A percentile compares a stretch with the other conserved stretches of the same genome.
Conservation (phyloP, 2,797 vertebrate species). For the Emydoidea blandingii region DNA sequence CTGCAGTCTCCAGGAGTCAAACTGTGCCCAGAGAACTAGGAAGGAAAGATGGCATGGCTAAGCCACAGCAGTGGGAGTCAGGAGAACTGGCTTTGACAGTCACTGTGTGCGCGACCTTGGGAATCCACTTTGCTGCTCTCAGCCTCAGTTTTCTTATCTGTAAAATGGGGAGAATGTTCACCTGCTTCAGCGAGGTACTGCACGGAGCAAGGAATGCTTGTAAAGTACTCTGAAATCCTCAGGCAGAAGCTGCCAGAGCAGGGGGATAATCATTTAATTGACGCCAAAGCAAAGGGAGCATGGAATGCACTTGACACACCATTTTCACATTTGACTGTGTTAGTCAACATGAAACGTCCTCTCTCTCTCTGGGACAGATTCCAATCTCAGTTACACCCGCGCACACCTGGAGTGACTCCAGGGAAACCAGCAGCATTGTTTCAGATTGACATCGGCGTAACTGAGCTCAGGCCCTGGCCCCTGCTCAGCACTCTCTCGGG, state of each 20-base stretch:
- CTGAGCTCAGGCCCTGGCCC: not conserved
- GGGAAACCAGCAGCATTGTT: not conserved
- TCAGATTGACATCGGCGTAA: not conserved
- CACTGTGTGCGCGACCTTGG: not conserved
- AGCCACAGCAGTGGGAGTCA: not conserved
- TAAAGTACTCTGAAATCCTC: constrained; percentile 60
- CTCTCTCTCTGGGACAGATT: constrained; percentile 56
- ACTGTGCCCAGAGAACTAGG: rapidly evolving
- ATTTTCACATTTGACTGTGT: constrained; percentile 63
- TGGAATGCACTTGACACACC: constrained; percentile 63
- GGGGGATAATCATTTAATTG: constrained; percentile 65
- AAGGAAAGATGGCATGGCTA: not conserved
- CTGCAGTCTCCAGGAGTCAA: not conserved
- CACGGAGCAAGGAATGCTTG: constrained; percentile 2
- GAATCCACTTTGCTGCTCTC: not conserved
- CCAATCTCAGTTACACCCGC: constrained; percentile 70
- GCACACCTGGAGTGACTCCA: constrained; percentile 69
- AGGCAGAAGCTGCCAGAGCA: constrained; percentile 63
- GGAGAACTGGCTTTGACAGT: not conserved
- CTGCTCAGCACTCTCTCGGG: not conserved
- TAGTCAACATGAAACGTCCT: constrained; percentile 52
- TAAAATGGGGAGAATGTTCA: constrained; percentile 35
- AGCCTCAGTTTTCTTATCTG: constrained; percentile 21
- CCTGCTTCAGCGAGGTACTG: constrained; percentile 25
- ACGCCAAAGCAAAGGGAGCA: constrained; percentile 63